Conservation (phyloP, 2,888 invertebrate genomes). For the Cheilosia vernalis region DNA sequence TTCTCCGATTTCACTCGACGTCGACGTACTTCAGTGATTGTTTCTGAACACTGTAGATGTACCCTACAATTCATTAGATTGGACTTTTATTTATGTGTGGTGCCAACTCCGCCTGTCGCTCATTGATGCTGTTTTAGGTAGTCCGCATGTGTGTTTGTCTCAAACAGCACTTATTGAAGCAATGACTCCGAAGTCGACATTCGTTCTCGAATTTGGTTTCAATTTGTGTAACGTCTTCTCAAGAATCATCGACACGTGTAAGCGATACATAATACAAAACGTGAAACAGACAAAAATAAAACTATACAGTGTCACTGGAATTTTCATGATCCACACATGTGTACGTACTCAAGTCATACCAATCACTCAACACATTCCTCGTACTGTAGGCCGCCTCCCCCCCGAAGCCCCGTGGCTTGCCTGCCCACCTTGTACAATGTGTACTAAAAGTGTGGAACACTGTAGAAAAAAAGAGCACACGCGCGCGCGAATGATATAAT, state of each 20-base stretch:
- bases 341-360: constrained; percentile 1
- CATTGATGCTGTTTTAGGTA: background rate
- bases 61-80: constrained; percentile 46
- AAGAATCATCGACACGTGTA: constrained; percentile 62
- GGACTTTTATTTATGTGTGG: background rate
- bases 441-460: constrained; percentile 6
- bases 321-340: constrained; percentile 20
- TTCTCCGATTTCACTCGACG: constrained; percentile 41
- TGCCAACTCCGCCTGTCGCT: background rate
- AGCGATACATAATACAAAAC: constrained; percentile 32
- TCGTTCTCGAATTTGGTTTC: background rate
- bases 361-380: background rate
- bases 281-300: background rate
- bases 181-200: constrained; percentile 38
- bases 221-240: constrained; percentile 25
- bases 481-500: constrained; percentile 43
- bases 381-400: background rate
- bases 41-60: constrained; percentile 11
- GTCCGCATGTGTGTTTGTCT: background rate
- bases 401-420: background rate
- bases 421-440: background rate
- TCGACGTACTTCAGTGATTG: background rate
- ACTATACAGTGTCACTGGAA: constrained; percentile 18
- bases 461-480: constrained; percentile 25
- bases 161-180: constrained; percentile 23